Evolutionary conservation across 1,140 invertebrate species (phyloP), one percentile per base, ranked within the genome.

Genomic region (Temnothorax nylanderi): DNA sequence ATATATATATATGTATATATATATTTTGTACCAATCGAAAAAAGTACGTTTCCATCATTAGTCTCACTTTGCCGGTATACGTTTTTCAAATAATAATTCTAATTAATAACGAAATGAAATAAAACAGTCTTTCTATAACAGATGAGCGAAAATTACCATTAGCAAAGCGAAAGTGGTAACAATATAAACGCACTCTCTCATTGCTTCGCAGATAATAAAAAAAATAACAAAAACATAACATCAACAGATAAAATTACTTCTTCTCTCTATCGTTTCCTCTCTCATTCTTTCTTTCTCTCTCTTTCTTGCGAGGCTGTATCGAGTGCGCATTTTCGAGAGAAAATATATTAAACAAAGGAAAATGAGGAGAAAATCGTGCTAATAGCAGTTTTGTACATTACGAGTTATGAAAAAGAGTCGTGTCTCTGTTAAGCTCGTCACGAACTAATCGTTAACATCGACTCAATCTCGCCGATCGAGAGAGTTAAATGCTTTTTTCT

Each of bases 221-320:
- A 26, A 94, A 95, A 94, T 94, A 94, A 95, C 94, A 95, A 94
- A 95, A 95, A 95, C 94, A 93, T 94, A 95, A 95, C 93, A 94
- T 94, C 92, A 94, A 94, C 92, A 94, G 94, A 69, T n/a, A 69
- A 92, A 94, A 92, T 93, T 32, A 81, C 6, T 82, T 58, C 1
- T 54, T 18, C 51, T 54, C 51, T 54, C 51, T 54, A 26, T 41
- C 34, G 69, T 18, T 34, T 5, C 69, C 11, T 37, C n/a, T 32
- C 21, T 54, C 2, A 51, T 47, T 71, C 26, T 72, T 62, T 76
- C 41, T 26, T 16, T 67, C 16, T 32, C 26, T 37, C 2, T 64
- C 34, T 58, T 32, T 34, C 18, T 41, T 7, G 44, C 32, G 54
- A 82, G 51, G 18, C 3, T 74, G 26, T 82, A 75, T 41, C 41